Conservation (phyloP, 2,113 vertebrate genomes). For the Syngnathus typhle region DNA sequence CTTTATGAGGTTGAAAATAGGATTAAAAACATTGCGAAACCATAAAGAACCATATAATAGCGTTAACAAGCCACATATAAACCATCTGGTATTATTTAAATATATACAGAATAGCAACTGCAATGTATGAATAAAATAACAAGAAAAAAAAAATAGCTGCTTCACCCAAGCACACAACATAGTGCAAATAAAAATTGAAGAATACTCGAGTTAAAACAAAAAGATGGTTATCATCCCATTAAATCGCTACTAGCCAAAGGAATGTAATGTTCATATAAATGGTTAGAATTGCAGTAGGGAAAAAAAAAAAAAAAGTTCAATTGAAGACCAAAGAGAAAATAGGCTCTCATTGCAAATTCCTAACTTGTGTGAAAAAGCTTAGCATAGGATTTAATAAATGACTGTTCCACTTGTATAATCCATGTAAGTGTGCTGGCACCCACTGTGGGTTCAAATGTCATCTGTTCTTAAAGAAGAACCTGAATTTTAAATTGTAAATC, state of each 20-base stretch:
- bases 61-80: not conserved
- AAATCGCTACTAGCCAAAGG: not conserved
- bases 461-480: slow-evolving; percentile 17
- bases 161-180: not conserved
- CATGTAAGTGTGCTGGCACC: slow-evolving; percentile 31
- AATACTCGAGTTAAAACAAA: not conserved
- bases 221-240: not conserved
- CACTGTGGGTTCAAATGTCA: slow-evolving; percentile 34
- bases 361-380: slow-evolving; percentile 41
- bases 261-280: not conserved
- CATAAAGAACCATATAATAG: not conserved
- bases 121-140: not conserved
- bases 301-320: slow-evolving; percentile 45
- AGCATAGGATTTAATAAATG: slow-evolving; percentile 42
- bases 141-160: not conserved
- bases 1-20: not conserved
- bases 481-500: slow-evolving; percentile 17
- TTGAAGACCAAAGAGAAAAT: slow-evolving; percentile 45
- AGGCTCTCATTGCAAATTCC: slow-evolving; percentile 30
- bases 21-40: not conserved
- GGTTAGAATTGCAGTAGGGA: not conserved
- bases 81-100: not conserved
- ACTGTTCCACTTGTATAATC: slow-evolving; percentile 48
- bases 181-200: not conserved
- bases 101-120: not conserved